Conservation (phyloP, 2,888 invertebrate species). For the Atethmia centrago region DNA sequence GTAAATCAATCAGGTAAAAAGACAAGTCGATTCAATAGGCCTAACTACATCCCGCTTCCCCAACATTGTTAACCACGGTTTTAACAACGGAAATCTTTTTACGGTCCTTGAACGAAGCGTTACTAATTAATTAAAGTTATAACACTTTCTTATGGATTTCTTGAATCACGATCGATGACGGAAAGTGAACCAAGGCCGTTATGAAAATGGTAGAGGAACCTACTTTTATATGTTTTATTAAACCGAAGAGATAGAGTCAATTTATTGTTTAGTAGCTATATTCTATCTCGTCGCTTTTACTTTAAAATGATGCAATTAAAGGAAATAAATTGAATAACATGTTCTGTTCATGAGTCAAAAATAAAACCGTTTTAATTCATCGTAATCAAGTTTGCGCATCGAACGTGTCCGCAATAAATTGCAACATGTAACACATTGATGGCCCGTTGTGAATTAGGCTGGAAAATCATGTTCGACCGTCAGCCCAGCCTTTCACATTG, state of each 20-base stretch:
- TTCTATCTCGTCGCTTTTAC: slow-evolving; percentile 24
- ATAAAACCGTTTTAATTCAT: slow-evolving; percentile 68
- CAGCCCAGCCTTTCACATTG: slow-evolving; percentile 82
- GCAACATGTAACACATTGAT: slow-evolving; percentile 74
- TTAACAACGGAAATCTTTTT: slow-evolving; percentile 33
- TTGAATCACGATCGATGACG: slow-evolving; percentile 58
- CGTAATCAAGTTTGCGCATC: slow-evolving; percentile 74
- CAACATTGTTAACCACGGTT: slow-evolving; percentile 23
- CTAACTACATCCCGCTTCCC: slow-evolving; percentile 5
- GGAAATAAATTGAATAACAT: slow-evolving; percentile 61
- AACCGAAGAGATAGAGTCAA: neutral
- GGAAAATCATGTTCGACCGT: slow-evolving; percentile 81
- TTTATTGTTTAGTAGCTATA: neutral
- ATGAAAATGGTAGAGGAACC: slow-evolving; percentile 24
- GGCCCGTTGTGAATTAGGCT: slow-evolving; percentile 81
- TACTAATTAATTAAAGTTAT: slow-evolving; percentile 55
- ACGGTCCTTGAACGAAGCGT: slow-evolving; percentile 60
- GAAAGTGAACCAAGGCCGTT: slow-evolving; percentile 59
- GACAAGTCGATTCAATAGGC: neutral
- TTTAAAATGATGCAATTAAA: slow-evolving; percentile 42
- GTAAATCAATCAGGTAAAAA: neutral
- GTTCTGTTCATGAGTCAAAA: slow-evolving; percentile 57
- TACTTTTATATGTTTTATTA: neutral
- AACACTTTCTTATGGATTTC: slow-evolving; percentile 66
- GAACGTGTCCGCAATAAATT: slow-evolving; percentile 77